Evolutionary conservation across 1,140 invertebrate genomes (phyloP).

Genomic region (Drosophila arizonae): DNA sequence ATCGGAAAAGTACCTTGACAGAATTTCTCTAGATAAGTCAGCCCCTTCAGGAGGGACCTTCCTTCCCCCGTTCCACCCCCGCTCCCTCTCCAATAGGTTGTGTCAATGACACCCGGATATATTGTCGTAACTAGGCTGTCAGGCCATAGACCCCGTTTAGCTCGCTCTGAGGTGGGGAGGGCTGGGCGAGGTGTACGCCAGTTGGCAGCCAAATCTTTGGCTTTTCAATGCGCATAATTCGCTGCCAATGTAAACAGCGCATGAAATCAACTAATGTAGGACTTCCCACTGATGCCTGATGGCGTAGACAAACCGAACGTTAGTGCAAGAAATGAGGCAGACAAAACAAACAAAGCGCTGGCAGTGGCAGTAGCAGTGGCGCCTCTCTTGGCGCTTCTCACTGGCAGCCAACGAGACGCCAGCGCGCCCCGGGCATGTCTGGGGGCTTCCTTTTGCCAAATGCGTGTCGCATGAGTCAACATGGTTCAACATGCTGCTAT

Average conservation of each 20-base stretch:
- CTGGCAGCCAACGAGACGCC: constrained; percentile 69
- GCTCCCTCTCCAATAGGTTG: too few relatives aligned
- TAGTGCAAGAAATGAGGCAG: constrained; percentile 53
- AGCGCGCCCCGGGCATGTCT: constrained; percentile 35
- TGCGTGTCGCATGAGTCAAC: constrained; percentile 75
- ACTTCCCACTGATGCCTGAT: constrained; percentile 41
- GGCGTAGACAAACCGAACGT: constrained; percentile 17
- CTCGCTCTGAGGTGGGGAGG: background rate
- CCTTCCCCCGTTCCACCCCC: too few relatives aligned
- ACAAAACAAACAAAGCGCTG: constrained; percentile 68
- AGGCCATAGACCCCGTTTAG: constrained; percentile 25
- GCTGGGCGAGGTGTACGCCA: background rate
- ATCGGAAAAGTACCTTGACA: constrained; percentile 5
- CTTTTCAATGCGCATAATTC: constrained; percentile 78
- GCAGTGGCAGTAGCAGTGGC: background rate
- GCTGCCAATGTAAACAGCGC: constrained; percentile 79
- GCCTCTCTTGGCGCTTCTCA: constrained; percentile 6
- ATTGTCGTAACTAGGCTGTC: constrained; percentile 1
- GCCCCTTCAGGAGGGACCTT: background rate
- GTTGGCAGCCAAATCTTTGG: constrained; percentile 66
- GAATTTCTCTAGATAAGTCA: constrained; percentile 33
- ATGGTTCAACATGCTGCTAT: constrained; percentile 45
- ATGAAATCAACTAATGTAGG: constrained; percentile 80
- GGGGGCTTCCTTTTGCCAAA: constrained; percentile 35
- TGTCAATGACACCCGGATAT: constrained; percentile 33